phyloP scores from a whole-genome alignment of 2,113 vertebrate genomes.

The Proterorhinus semilunaris region DNA sequence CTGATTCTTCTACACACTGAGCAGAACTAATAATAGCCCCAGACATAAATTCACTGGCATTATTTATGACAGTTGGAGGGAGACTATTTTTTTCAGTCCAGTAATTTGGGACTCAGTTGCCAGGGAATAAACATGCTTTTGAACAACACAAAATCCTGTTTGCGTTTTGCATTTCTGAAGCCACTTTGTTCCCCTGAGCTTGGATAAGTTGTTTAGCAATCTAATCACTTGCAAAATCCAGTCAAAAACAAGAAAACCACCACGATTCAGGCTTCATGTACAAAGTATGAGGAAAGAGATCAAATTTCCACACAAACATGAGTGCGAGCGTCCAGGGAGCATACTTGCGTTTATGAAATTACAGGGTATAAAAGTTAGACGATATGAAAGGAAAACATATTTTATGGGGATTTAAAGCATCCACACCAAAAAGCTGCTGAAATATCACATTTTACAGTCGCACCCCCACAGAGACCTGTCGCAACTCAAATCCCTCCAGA shows the following conservation, averaged over 20 bases:
- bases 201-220: conserved; percentile 49
- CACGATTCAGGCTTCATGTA: conserved; percentile 22
- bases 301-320: conserved; percentile 34
- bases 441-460: conserved; percentile 18
- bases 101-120: conserved; percentile 47
- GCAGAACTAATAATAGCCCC: conserved; percentile 40
- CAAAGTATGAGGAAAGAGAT: conserved; percentile 35
- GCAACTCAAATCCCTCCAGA: conserved; percentile 14
- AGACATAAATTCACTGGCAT: conserved; percentile 35
- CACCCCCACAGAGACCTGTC: conserved; percentile 35
- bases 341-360: conserved; percentile 49
- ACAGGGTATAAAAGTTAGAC: conserved; percentile 26
- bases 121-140: conserved; percentile 36
- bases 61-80: conserved; percentile 38
- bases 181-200: conserved; percentile 45
- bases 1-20: conserved; percentile 27
- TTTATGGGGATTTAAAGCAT: conserved; percentile 16
- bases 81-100: conserved; percentile 35
- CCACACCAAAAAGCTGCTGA: conserved; percentile 15
- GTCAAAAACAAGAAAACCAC: conserved; percentile 52
- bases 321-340: conserved; percentile 24
- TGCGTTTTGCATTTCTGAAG: conserved; percentile 42
- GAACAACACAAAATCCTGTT: conserved; percentile 20
- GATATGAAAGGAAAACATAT: conserved; percentile 23
- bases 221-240: conserved; percentile 48